phyloP scores from a whole-genome alignment of 2,888 invertebrate genomes.

The Ornithoptera alexandrae region DNA sequence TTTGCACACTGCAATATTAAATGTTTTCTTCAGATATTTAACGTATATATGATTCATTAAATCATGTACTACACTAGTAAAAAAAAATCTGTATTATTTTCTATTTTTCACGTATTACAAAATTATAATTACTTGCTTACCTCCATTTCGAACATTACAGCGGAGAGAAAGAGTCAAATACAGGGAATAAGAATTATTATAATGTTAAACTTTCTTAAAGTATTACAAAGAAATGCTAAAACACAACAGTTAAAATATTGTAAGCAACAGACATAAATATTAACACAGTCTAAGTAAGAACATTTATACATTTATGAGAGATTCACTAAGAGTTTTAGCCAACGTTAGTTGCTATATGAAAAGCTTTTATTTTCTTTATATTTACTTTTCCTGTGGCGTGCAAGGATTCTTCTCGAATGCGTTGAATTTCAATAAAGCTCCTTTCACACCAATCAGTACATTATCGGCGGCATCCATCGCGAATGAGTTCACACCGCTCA shows the following conservation, averaged over 20 bases:
- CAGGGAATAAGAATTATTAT: background rate
- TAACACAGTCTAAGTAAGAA: background rate
- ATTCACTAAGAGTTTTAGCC: background rate
- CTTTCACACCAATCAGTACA: constrained; percentile 62
- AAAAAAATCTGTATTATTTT: too few species aligned
- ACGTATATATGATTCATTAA: too few species aligned
- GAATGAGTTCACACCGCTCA: constrained; percentile 65
- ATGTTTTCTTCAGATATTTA: too few species aligned
- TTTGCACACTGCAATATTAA: too few species aligned
- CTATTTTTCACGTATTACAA: too few species aligned
- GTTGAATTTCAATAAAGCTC: constrained; percentile 58
- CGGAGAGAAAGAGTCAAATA: background rate
- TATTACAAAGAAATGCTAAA: background rate
- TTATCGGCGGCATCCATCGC: constrained; percentile 69
- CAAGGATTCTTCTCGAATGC: constrained; percentile 61
- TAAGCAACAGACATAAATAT: background rate
- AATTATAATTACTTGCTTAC: too few species aligned
- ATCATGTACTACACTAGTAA: too few species aligned
- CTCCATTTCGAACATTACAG: too few species aligned
- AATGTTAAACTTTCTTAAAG: background rate
- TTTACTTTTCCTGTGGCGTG: constrained; percentile 47
- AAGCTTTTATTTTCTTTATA: constrained; percentile 17
- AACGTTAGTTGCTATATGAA: constrained; percentile 10
- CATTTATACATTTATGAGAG: background rate
- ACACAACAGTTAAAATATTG: background rate